Evolutionary conservation across 2,797 vertebrate species (phyloP), one percentile per base, ranked within the genome.

Genomic region (Spondyliosoma cantharus): DNA sequence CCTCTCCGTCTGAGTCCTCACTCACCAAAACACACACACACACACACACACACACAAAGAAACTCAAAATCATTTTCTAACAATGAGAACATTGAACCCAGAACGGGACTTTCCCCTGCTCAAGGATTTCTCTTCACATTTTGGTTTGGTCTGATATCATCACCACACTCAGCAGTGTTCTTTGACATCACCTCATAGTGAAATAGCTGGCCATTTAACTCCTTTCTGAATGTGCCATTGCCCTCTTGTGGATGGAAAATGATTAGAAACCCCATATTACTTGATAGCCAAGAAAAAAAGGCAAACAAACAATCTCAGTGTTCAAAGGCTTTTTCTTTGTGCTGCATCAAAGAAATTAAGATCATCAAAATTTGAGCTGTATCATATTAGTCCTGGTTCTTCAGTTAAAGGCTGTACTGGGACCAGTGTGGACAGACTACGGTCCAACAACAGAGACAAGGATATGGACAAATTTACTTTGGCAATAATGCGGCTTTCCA

Each of bases 1-100:
- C 98, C 32, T 97, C 96, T 4, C 97, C 97, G 46, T 99, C 97
- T 0, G 96, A 97, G 89, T 99, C 98, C 84, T 99, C 98, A 1
- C 97, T 99, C 94, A 99, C 95, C 74, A 99, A 90, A 1, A 99
- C 59, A 58, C 49, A 67, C 54, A 74, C 67, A 58, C 24, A 64
- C 37, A 61, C 61, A 68, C 27, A 72, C 24, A 82, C 32, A 78
- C 49, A 69, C 9, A 79, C 6, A 77, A 29, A 89, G 56, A 85
- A 68, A 89, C 52, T 80, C 57, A 37, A 82, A 86, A 82, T 91
- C 80, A 86, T 89, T 87, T 85, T 88, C 84, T 84, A 86, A 89
- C 87, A 87, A 89, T 82, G 76, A 87, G 68, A 89, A 91, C 84
- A 89, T 85, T 84, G 84, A 91, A 86, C 68, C 73, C 81, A 86